These are phyloP conservation scores for Achatina immaculata DNA, from an alignment of 1,140 invertebrate species.

Conservation along the genomic window DNA sequence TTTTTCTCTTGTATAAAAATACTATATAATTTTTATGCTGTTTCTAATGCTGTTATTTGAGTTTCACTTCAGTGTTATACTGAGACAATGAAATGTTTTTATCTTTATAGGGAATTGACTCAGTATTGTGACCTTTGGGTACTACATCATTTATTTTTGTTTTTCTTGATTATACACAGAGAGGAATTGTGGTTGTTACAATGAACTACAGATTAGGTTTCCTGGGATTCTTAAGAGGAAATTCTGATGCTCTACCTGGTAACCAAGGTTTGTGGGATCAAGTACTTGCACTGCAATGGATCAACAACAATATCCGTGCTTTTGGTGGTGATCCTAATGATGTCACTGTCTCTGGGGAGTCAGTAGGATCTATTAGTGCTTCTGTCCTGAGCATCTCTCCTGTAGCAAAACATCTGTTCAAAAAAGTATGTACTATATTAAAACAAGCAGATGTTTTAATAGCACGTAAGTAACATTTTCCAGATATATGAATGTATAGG, in stretches of 20 bases:
- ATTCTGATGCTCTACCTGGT: slow-evolving; percentile 60
- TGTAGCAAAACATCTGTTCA: slow-evolving; percentile 44
- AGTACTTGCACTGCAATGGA: slow-evolving; percentile 88
- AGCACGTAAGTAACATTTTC: too few relatives aligned
- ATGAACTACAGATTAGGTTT: slow-evolving; percentile 73
- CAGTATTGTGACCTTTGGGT: too few relatives aligned
- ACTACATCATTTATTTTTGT: too few relatives aligned
- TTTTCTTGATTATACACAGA: slow-evolving; percentile 51
- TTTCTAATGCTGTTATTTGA: too few relatives aligned
- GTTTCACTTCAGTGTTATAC: too few relatives aligned
- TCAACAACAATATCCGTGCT: slow-evolving; percentile 55
- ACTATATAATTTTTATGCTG: too few relatives aligned
- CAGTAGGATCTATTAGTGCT: slow-evolving; percentile 47
- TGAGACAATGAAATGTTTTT: too few relatives aligned
- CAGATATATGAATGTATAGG: too few relatives aligned
- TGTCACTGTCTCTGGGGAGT: slow-evolving; percentile 58
- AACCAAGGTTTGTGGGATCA: slow-evolving; percentile 84
- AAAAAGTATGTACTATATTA: slow-evolving; percentile 1
- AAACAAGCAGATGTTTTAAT: too few relatives aligned
- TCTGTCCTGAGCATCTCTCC: slow-evolving; percentile 40
- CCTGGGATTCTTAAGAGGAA: slow-evolving; percentile 64
- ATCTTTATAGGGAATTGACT: too few relatives aligned
- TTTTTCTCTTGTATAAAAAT: too few relatives aligned
- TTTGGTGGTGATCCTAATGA: slow-evolving; percentile 57
- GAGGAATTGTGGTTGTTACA: slow-evolving; percentile 72